Evolutionary conservation across 2,888 invertebrate genomes (phyloP), one percentile per base, ranked within the genome.

Genomic region (Lysandra coridon): DNA sequence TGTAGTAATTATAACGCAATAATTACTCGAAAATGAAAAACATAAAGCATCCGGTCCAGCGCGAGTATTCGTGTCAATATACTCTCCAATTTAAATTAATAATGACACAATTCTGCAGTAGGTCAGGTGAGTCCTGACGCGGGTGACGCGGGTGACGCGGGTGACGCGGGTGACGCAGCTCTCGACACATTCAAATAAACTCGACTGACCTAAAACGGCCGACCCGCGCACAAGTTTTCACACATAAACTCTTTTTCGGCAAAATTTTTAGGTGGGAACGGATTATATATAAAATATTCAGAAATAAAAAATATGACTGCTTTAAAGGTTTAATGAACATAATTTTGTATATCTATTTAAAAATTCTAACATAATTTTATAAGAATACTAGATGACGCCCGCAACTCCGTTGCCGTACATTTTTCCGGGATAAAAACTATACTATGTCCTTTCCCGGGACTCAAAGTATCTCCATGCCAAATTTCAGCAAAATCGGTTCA

Each of bases 81-180:
- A 17, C 74, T 69, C 40, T 74, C 74, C 74, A 74, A 74, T 74
- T 74, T 74, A 74, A 74, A 74, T 74, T 74, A 74, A 74, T 74
- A 74, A 44, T 74, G 74, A 44, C 74, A 69, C 69, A 69, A 10
- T 69, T 69, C 14, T 30, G 64, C 69, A 69, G 69, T 37, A 69
- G 69, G 69, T 69, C 69, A 69, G 69, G 33, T 69, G 69, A 37
- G 69, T 69, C 69, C 69, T 69, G 33, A 33, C 69, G 62, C 62
- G 62, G 62, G 74, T 44, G 23, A 73, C 73, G 73, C 73, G 17
- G 33, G 33, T 73, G 40, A 44, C 73, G 73, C 73, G 73, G 69
- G 37, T 73, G 40, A 37, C 73, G 73, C 73, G 73, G 73, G 64
- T 69, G 64, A 69, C 69, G 69, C 69, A 69, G 69, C 69, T 69